Percentiles rank a stretch among this genome's conserved stretches.
Evolutionary conservation across 2,797 vertebrate species (phyloP).

Genomic region (Fratercula arctica): DNA sequence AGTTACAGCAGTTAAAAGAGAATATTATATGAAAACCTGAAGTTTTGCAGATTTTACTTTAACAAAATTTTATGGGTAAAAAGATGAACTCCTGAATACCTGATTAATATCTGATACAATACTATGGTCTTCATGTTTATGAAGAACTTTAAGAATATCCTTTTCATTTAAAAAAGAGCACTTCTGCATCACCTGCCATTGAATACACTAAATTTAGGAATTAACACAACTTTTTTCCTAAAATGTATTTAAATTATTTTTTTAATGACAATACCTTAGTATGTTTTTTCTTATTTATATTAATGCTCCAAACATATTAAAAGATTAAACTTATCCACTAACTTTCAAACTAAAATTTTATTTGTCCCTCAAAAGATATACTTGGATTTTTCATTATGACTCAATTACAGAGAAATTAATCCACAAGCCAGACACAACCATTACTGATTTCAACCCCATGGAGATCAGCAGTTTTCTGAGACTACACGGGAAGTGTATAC

Average conservation of each 20-base stretch:
- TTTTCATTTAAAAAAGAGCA: background rate
- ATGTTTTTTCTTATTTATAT: background rate
- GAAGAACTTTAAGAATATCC: background rate
- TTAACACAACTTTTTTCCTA: background rate
- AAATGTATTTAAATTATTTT: background rate
- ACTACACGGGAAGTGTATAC: background rate
- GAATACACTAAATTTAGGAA: background rate
- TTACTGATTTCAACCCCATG: background rate
- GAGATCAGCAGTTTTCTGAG: background rate
- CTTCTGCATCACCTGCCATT: background rate
- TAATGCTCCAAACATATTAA: background rate
- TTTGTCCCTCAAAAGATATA: background rate
- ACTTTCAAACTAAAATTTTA: background rate
- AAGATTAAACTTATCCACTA: background rate
- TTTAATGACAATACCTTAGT: background rate
- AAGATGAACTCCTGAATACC: background rate
- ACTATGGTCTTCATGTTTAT: background rate
- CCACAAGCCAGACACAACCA: background rate
- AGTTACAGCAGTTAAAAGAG: background rate
- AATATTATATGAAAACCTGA: background rate
- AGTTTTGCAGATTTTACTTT: background rate
- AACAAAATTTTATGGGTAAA: background rate
- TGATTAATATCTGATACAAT: background rate
- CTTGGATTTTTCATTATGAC: background rate
- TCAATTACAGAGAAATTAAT: background rate